Percentiles rank a stretch among this genome's conserved stretches.
phyloP scores from a whole-genome alignment of 2,113 vertebrate species.

The Riparia riparia region DNA sequence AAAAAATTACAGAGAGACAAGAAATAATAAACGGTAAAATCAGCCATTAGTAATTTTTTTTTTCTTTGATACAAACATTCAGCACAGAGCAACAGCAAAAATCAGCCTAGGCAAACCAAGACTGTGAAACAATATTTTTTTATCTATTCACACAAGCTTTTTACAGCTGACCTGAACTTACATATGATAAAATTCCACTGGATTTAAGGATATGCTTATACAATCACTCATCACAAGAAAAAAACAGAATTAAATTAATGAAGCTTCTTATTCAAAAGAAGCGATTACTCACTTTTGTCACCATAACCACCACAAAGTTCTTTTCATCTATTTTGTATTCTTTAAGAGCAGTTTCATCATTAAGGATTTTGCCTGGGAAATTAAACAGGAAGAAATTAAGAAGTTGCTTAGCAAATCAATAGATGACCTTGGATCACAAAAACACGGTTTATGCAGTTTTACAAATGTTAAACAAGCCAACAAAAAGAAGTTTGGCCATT shows the following conservation, averaged over 20 bases:
- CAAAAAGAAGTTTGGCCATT: neutral
- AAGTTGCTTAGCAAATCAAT: neutral
- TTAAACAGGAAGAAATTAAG: constrained; percentile 26
- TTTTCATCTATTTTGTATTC: constrained; percentile 98
- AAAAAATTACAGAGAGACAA: neutral
- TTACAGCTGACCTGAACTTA: neutral
- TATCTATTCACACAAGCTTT: neutral
- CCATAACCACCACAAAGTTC: constrained; percentile 98
- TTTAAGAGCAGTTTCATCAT: constrained; percentile 91
- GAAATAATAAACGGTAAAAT: neutral
- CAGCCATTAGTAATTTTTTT: neutral
- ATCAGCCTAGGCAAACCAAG: neutral
- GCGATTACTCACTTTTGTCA: constrained; percentile 88
- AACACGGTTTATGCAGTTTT: neutral
- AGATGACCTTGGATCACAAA: neutral
- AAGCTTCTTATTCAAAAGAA: neutral
- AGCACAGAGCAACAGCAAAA: neutral
- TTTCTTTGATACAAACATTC: neutral
- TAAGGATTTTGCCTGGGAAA: constrained; percentile 92
- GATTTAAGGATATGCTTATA: neutral
- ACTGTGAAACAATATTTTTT: neutral
- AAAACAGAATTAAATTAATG: neutral
- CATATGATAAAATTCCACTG: neutral
- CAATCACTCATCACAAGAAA: neutral
- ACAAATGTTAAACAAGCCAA: neutral